A percentile compares a stretch with the other conserved stretches of the same genome.
These are phyloP conservation scores for Toxotes chatareus DNA, from an alignment of 2,113 vertebrate species.

Conservation along the genomic window DNA sequence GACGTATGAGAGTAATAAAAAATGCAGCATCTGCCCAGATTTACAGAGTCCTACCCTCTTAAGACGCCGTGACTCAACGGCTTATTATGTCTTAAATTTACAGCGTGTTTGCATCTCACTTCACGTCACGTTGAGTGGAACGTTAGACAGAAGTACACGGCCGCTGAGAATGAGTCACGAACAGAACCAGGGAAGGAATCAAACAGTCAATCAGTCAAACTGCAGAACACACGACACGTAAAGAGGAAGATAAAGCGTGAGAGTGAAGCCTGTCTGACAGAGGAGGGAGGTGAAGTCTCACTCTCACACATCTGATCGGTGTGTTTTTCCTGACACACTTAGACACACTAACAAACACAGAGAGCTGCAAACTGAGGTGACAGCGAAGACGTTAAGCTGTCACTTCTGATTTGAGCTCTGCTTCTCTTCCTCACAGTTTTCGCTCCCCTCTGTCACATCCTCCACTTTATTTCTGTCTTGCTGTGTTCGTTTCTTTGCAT, in stretches of 20 bases:
- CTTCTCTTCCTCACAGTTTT: too few species aligned
- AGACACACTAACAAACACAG: neutral
- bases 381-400: constrained; percentile 7
- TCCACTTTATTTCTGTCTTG: neutral
- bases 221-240: too few species aligned
- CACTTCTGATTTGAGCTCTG: neutral
- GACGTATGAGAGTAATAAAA: too few species aligned
- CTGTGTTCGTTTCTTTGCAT: neutral
- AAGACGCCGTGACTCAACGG: too few species aligned
- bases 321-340: neutral
- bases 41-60: too few species aligned
- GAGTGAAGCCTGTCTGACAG: neutral
- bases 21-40: too few species aligned
- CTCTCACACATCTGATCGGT: constrained; percentile 2
- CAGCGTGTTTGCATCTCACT: neutral
- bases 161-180: neutral
- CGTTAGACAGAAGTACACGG: neutral
- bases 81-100: too few species aligned
- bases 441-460: neutral
- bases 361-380: neutral
- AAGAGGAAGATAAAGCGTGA: neutral
- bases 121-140: neutral
- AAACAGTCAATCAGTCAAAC: neutral
- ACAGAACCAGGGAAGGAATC: neutral
- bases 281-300: neutral